Evolutionary conservation across 2,113 vertebrate species (phyloP).

Genomic region (Picathartes gymnocephalus): DNA sequence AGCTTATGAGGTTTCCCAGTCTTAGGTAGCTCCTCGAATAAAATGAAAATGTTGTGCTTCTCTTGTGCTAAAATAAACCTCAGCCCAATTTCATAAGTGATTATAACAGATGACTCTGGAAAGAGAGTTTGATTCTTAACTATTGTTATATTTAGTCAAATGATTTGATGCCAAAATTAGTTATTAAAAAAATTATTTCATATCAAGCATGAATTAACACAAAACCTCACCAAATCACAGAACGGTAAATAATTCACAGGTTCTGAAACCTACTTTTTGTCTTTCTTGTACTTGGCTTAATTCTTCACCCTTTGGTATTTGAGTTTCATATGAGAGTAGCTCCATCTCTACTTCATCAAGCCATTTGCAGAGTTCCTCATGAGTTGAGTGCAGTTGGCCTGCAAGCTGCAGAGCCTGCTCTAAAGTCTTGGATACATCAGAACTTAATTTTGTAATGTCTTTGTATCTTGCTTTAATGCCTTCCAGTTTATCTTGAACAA

Average conservation of each 20-base stretch:
- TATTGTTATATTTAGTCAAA: constrained; percentile 2
- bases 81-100: not conserved
- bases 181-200: not conserved
- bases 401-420: constrained; percentile 85
- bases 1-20: not conserved
- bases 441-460: constrained; percentile 87
- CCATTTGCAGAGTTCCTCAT: constrained; percentile 83
- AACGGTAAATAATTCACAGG: not conserved
- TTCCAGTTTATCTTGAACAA: constrained; percentile 95
- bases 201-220: not conserved
- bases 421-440: constrained; percentile 81
- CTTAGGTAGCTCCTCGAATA: not conserved
- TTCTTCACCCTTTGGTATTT: constrained; percentile 77
- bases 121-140: not conserved
- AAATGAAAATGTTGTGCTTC: not conserved
- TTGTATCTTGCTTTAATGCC: constrained; percentile 91
- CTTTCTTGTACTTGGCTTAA: constrained; percentile 78
- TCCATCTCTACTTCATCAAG: constrained; percentile 83
- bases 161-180: not conserved
- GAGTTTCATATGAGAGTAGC: constrained; percentile 74
- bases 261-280: constrained; percentile 80
- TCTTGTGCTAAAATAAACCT: constrained; percentile 3
- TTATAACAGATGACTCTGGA: not conserved
- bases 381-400: constrained; percentile 76
- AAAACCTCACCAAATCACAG: not conserved